phyloP scores from a whole-genome alignment of 2,113 vertebrate genomes.

The Pterophyllum scalare region DNA sequence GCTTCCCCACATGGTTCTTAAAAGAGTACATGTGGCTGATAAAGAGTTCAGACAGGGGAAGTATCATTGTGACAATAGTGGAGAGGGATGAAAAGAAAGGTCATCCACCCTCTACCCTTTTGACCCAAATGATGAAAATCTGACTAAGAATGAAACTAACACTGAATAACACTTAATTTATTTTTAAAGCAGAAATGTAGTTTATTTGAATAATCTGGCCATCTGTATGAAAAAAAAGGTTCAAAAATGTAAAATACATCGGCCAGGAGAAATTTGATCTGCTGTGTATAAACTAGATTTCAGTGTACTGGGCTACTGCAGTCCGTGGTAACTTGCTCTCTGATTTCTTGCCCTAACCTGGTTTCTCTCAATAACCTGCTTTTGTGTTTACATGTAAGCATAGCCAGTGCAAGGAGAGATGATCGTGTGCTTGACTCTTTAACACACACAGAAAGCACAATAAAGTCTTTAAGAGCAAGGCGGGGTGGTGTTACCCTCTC shows the following conservation, averaged over 20 bases:
- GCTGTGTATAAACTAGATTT: constrained; percentile 35
- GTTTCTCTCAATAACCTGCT: constrained; percentile 30
- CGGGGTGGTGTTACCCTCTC: constrained; percentile 21
- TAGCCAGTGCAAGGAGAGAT: background rate
- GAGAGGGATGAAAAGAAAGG: background rate
- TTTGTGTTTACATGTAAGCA: constrained; percentile 23
- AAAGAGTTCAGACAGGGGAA: background rate
- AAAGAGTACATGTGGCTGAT: background rate
- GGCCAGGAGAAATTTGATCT: constrained; percentile 13
- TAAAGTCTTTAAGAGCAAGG: constrained; percentile 2
- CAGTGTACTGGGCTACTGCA: constrained; percentile 31
- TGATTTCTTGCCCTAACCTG: constrained; percentile 39
- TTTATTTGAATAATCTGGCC: background rate
- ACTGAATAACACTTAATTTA: background rate
- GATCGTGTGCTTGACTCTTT: background rate
- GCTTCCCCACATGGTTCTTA: background rate
- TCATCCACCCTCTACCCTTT: background rate
- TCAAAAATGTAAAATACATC: background rate
- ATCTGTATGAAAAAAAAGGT: background rate
- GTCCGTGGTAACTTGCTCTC: constrained; percentile 29
- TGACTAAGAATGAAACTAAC: constrained; percentile 13
- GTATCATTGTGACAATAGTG: background rate
- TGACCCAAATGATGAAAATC: background rate
- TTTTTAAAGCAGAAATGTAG: background rate
- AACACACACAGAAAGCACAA: too few species aligned